Evolutionary conservation across 2,113 vertebrate species (phyloP).

Genomic region (Ellobius talpinus): DNA sequence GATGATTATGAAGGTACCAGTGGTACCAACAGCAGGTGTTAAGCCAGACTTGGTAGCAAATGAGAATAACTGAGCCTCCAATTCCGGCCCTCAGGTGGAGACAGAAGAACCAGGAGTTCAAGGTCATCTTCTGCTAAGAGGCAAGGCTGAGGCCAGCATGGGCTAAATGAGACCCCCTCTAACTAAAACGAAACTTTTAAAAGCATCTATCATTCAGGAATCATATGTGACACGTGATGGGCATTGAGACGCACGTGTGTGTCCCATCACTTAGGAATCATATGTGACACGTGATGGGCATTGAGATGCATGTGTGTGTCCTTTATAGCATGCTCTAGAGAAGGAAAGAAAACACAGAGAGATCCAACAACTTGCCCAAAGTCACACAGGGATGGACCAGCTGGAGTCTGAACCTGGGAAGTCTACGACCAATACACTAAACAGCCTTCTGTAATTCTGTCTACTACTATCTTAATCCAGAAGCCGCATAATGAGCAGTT

Average conservation of each 20-base stretch:
- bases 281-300: not conserved
- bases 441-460: slow-evolving; percentile 14
- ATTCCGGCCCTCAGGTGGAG: not conserved
- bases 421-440: not conserved
- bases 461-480: not conserved
- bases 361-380: slow-evolving; percentile 24
- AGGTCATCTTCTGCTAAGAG: not conserved
- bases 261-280: not conserved
- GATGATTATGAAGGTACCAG: not conserved
- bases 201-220: not conserved
- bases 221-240: not conserved
- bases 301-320: not conserved
- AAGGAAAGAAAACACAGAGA: slow-evolving; percentile 48
- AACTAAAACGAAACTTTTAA: not conserved
- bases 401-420: not conserved
- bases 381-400: not conserved
- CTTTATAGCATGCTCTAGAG: not conserved
- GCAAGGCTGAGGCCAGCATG: not conserved
- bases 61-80: no score
- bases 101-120: not conserved
- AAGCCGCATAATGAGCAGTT: not conserved
- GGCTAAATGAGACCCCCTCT: not conserved
- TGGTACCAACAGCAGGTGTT: not conserved
- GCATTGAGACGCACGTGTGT: not conserved
- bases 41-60: not conserved